Percentiles rank a stretch among this genome's conserved stretches.
Conservation (phyloP, 2,888 invertebrate species). For the Drosophila ustulata region DNA sequence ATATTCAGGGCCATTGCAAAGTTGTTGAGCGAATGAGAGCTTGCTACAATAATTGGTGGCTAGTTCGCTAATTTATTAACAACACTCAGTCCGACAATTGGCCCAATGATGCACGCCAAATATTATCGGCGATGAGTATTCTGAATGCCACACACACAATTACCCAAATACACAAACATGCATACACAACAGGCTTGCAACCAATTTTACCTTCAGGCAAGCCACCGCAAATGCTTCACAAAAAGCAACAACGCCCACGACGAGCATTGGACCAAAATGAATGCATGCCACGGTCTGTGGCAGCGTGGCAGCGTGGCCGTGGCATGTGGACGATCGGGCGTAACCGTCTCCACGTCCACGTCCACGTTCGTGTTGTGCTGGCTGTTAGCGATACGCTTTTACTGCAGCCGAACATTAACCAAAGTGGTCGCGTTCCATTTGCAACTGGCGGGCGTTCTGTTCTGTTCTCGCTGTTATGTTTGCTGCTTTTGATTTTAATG, state of each 20-base stretch:
- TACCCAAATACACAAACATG: neutral
- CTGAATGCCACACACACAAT: neutral
- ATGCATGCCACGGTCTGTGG: conserved; percentile 42
- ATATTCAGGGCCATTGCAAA: too few species aligned
- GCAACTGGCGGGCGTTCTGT: conserved; percentile 46
- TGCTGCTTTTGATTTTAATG: conserved; percentile 74
- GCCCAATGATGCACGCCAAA: conserved; percentile 14
- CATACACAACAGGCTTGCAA: conserved; percentile 9
- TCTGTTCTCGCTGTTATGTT: neutral
- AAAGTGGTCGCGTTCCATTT: conserved; percentile 79
- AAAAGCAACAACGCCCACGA: neutral
- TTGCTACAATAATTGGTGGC: too few species aligned
- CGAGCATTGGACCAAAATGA: conserved; percentile 29
- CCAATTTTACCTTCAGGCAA: conserved; percentile 12
- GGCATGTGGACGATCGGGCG: conserved; percentile 33
- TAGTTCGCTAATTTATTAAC: too few species aligned
- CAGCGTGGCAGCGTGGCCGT: conserved; percentile 15
- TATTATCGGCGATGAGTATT: conserved; percentile 4
- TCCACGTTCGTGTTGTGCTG: conserved; percentile 11
- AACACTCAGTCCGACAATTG: too few species aligned
- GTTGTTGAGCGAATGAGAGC: too few species aligned
- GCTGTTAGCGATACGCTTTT: conserved; percentile 66
- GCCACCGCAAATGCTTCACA: conserved; percentile 12
- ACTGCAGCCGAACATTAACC: conserved; percentile 70
- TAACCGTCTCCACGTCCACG: conserved; percentile 16